phyloP scores from a whole-genome alignment of 1,140 invertebrate species.

The Megathymus violae region DNA sequence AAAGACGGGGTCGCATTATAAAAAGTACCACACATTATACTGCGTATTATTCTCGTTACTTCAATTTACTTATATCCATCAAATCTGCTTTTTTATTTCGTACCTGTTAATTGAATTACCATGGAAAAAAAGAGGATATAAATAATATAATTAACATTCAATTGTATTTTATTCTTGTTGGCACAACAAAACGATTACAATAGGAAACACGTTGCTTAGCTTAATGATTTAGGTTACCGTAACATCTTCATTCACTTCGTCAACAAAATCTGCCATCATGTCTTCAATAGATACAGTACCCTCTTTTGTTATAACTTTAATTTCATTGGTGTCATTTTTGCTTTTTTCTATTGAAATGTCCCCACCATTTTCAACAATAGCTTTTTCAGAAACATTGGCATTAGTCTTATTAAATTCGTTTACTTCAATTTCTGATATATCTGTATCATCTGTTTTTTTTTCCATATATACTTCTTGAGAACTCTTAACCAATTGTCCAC shows the following conservation, averaged over 20 bases:
- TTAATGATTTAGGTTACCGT: slow-evolving; percentile 43
- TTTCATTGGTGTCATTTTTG: slow-evolving; percentile 15
- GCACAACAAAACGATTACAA: slow-evolving; percentile 30
- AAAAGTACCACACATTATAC: no score
- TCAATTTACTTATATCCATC: no score
- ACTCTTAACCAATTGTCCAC: slow-evolving; percentile 55
- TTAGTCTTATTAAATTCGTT: slow-evolving; percentile 47
- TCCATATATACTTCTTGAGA: slow-evolving; percentile 54
- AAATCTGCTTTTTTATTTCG: no score
- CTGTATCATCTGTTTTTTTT: slow-evolving; percentile 42
- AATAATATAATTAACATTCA: background rate
- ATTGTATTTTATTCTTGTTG: slow-evolving; percentile 28
- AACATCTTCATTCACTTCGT: slow-evolving; percentile 67
- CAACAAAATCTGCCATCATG: slow-evolving; percentile 79
- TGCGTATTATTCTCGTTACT: no score
- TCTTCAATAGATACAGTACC: slow-evolving; percentile 64
- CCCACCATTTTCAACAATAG: slow-evolving; percentile 39
- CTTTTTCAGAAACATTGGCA: slow-evolving; percentile 38
- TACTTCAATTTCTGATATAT: slow-evolving; percentile 9
- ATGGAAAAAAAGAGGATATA: background rate
- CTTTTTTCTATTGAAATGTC: slow-evolving; percentile 4
- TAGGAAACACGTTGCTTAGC: no score
- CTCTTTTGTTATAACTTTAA: slow-evolving; percentile 36
- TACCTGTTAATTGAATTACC: no score
- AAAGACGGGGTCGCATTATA: no score